These are phyloP conservation scores for Leucophenga montana DNA, from an alignment of 2,888 invertebrate species.

Conservation along the genomic window DNA sequence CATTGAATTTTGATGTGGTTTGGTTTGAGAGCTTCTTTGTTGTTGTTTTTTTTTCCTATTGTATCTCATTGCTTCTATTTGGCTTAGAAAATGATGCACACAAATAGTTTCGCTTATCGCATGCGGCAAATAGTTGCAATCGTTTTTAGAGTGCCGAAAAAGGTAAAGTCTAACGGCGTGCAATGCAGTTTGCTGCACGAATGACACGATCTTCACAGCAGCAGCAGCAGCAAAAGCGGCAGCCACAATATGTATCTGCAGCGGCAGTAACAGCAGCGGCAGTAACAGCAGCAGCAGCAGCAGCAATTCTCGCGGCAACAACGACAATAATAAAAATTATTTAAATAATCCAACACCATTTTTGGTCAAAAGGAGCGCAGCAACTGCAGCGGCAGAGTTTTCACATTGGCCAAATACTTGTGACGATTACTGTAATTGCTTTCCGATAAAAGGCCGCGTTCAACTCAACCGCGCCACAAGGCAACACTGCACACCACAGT, in stretches of 20 bases:
- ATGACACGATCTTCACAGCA: constrained; percentile 18
- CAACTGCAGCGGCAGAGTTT: constrained; percentile 5
- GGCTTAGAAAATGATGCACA: background rate
- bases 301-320: background rate
- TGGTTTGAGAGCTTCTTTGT: background rate
- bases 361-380: constrained; percentile 15
- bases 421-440: constrained; percentile 25
- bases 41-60: background rate
- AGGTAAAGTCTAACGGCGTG: background rate
- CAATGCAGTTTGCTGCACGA: constrained; percentile 15
- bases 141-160: constrained; percentile 5
- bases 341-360: constrained; percentile 20
- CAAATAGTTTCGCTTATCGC: constrained; percentile 17
- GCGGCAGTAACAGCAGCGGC: no score
- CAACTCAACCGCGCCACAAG: no score
- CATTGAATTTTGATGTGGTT: constrained; percentile 7
- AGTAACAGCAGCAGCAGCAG: no score
- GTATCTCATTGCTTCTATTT: background rate
- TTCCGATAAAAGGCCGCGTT: constrained; percentile 7
- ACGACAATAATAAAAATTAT: constrained; percentile 11
- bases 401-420: constrained; percentile 22
- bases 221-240: no score
- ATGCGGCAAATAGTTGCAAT: constrained; percentile 13
- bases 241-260: constrained; percentile 9
- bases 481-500: background rate